phyloP scores from a whole-genome alignment of 2,797 vertebrate genomes.

The Leuciscus waleckii region DNA sequence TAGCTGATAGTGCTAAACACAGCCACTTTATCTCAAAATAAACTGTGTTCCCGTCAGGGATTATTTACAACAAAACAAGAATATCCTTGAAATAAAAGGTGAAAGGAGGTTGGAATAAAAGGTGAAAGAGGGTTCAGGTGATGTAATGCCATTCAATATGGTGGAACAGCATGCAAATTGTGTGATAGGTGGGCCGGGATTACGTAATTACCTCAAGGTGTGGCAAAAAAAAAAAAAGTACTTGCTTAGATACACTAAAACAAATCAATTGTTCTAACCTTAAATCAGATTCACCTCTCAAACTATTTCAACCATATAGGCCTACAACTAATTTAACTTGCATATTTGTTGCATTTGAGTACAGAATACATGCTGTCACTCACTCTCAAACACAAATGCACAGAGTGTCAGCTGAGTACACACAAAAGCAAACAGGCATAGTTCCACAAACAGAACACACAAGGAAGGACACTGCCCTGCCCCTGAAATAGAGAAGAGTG shows the following conservation, averaged over 20 bases:
- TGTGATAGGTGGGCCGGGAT: background rate
- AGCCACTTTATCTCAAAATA: slow-evolving; percentile 68
- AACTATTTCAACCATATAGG: background rate
- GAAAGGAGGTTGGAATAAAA: background rate
- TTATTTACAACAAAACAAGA: slow-evolving; percentile 6
- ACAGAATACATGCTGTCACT: slow-evolving; percentile 37
- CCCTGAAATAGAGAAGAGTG: slow-evolving; percentile 7
- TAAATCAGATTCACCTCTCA: background rate
- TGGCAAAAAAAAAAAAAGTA: slow-evolving; percentile 2
- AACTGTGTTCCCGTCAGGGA: slow-evolving; percentile 58
- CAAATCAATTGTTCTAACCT: background rate
- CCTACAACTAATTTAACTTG: slow-evolving; percentile 5
- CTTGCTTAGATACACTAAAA: background rate
- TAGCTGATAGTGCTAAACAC: slow-evolving; percentile 63
- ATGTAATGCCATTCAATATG: slow-evolving; percentile 20
- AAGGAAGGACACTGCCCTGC: slow-evolving; percentile 4
- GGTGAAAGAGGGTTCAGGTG: background rate
- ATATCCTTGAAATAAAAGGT: background rate
- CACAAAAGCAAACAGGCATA: slow-evolving; percentile 32
- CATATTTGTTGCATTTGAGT: slow-evolving; percentile 4
- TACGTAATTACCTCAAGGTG: slow-evolving; percentile 23
- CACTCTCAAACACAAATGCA: slow-evolving; percentile 38
- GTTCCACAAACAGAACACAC: slow-evolving; percentile 37
- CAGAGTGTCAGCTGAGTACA: slow-evolving; percentile 43
- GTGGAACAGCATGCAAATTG: slow-evolving; percentile 30